phyloP scores from a whole-genome alignment of 2,888 invertebrate genomes.

The Buathra laborator region DNA sequence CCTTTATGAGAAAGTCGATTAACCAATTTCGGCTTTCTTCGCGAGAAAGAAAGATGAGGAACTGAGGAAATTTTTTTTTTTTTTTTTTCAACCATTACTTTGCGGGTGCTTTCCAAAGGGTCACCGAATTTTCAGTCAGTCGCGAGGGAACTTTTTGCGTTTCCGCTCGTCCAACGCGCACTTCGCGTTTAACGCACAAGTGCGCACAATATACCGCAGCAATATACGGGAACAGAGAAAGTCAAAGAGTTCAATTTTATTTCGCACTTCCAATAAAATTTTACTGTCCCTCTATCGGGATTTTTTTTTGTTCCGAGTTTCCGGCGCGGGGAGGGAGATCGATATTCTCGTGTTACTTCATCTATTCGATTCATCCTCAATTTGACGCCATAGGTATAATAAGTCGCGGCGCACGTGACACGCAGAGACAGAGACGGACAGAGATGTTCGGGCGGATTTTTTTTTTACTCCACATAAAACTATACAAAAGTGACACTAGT shows the following conservation, averaged over 20 bases:
- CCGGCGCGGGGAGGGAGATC: background rate
- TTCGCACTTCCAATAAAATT: conserved; percentile 44
- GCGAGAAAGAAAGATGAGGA: too few species aligned
- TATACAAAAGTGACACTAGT: background rate
- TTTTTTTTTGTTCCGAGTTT: background rate
- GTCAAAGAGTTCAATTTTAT: conserved; percentile 39
- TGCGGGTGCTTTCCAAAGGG: background rate
- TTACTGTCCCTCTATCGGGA: background rate
- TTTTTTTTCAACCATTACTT: too few species aligned
- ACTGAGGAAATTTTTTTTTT: too few species aligned
- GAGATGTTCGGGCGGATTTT: background rate
- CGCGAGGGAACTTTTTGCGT: background rate
- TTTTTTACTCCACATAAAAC: background rate
- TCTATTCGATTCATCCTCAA: conserved; percentile 11
- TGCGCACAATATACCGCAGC: background rate
- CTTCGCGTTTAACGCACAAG: conserved; percentile 21
- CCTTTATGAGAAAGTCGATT: too few species aligned
- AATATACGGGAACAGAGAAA: background rate
- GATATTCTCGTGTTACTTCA: conserved; percentile 19
- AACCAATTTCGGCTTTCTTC: too few species aligned
- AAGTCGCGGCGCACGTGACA: conserved; percentile 8
- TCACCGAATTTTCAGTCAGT: conserved; percentile 3
- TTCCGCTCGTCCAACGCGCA: conserved; percentile 3
- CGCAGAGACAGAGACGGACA: background rate
- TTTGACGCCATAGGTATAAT: background rate